A percentile compares a stretch with the other conserved stretches of the same genome.
Conservation (phyloP, 2,888 invertebrate species). For the Tigriopus californicus region DNA sequence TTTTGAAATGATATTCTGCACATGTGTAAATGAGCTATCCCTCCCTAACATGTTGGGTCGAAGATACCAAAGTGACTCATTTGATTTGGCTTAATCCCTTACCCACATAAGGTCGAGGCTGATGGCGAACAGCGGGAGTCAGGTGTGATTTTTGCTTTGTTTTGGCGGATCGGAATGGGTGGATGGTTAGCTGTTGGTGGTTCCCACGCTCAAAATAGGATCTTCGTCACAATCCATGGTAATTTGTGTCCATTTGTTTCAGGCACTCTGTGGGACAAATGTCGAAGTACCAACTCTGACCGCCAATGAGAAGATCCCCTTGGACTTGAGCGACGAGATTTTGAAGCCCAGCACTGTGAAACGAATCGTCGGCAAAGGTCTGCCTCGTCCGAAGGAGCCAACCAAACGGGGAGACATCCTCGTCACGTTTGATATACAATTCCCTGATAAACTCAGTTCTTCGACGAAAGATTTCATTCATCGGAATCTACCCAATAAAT, state of each 20-base stretch:
- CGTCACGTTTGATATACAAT: conserved; percentile 42
- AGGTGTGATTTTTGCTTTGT: no score
- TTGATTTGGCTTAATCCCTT: no score
- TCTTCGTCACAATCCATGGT: no score
- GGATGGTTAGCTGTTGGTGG: no score
- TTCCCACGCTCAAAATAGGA: no score
- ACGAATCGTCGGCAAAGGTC: conserved; percentile 45
- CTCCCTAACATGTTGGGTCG: no score
- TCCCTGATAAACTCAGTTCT: conserved; percentile 36
- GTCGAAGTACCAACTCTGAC: conserved; percentile 76
- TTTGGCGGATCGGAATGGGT: no score
- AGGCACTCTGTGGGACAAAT: conserved; percentile 69
- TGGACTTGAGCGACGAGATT: conserved; percentile 5
- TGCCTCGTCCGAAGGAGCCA: conserved; percentile 34
- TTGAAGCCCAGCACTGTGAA: conserved; percentile 13
- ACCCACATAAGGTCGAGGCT: no score
- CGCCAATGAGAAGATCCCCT: conserved; percentile 27
- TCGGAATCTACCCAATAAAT: background rate
- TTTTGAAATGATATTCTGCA: no score
- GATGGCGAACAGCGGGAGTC: no score
- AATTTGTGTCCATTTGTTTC: background rate
- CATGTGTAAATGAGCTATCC: no score
- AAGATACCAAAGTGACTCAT: no score
- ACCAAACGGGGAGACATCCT: conserved; percentile 42
- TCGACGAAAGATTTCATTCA: conserved; percentile 28